These are phyloP conservation scores for Hypomecis atomaria DNA, from an alignment of 2,888 invertebrate genomes.

Conservation along the genomic window DNA sequence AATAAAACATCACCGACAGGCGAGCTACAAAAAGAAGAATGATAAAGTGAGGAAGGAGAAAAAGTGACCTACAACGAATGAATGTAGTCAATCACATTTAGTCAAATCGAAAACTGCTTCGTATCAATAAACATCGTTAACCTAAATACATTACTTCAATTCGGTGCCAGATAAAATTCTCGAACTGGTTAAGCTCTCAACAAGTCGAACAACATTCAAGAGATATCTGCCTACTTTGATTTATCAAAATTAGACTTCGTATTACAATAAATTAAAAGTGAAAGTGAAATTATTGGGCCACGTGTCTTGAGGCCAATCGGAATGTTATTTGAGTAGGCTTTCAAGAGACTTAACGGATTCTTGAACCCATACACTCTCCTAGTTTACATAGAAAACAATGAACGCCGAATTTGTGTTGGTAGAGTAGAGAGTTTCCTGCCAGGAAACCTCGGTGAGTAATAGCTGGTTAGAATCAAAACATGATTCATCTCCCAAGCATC, in stretches of 20 bases:
- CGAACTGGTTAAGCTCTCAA: constrained; percentile 46
- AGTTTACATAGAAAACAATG: neutral
- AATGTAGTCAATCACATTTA: constrained; percentile 51
- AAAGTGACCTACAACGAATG: constrained; percentile 50
- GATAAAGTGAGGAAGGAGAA: constrained; percentile 41
- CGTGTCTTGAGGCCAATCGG: constrained; percentile 11
- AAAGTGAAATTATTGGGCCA: constrained; percentile 43
- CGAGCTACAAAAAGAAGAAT: constrained; percentile 30
- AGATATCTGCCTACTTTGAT: constrained; percentile 38
- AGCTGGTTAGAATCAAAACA: constrained; percentile 45
- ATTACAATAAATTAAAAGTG: constrained; percentile 45
- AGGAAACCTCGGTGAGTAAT: constrained; percentile 43
- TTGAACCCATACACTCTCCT: neutral
- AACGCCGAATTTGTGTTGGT: constrained; percentile 2
- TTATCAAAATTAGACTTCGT: constrained; percentile 43
- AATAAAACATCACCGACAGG: constrained; percentile 57
- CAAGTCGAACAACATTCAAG: constrained; percentile 47
- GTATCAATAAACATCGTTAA: constrained; percentile 62
- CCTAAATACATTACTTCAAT: constrained; percentile 57
- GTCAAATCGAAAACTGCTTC: constrained; percentile 43
- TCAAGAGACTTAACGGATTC: constrained; percentile 8
- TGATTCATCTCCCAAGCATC: constrained; percentile 56
- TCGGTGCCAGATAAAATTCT: constrained; percentile 49
- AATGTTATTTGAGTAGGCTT: constrained; percentile 2
- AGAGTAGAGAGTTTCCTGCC: constrained; percentile 2